These are phyloP conservation scores for Apteryx mantelli DNA, from an alignment of 2,113 vertebrate species.

Conservation along the genomic window DNA sequence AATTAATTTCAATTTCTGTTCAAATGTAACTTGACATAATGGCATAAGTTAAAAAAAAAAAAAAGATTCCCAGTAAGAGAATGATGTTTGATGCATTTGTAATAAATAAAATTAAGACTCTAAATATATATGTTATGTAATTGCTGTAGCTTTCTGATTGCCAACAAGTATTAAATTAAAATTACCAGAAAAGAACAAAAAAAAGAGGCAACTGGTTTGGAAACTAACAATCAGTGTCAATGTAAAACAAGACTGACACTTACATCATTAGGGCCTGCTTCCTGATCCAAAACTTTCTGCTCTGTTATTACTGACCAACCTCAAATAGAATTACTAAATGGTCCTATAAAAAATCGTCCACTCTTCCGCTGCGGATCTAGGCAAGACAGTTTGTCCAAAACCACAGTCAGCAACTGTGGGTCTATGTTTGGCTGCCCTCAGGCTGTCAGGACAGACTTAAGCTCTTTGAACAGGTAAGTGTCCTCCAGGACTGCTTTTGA, in stretches of 20 bases:
- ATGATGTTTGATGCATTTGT: background rate
- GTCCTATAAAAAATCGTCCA: background rate
- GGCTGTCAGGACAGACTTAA: background rate
- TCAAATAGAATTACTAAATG: background rate
- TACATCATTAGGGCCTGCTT: background rate
- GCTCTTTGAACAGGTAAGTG: background rate
- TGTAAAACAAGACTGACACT: rapidly evolving
- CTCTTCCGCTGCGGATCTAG: background rate
- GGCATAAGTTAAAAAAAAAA: background rate
- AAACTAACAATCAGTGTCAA: background rate
- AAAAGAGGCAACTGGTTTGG: background rate
- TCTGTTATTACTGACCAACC: background rate
- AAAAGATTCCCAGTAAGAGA: background rate
- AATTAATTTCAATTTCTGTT: background rate
- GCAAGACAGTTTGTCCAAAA: background rate
- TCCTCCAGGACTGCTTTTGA: background rate
- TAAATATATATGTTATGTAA: background rate
- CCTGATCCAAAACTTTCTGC: background rate
- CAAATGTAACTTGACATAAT: background rate
- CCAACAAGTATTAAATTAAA: background rate
- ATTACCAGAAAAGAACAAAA: background rate
- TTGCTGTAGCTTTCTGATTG: background rate
- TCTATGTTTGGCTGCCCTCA: background rate
- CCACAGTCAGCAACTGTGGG: background rate
- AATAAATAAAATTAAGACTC: background rate